Evolutionary conservation across 1,140 invertebrate genomes (phyloP), one percentile per base, ranked within the genome.

Genomic region (Battus philenor): DNA sequence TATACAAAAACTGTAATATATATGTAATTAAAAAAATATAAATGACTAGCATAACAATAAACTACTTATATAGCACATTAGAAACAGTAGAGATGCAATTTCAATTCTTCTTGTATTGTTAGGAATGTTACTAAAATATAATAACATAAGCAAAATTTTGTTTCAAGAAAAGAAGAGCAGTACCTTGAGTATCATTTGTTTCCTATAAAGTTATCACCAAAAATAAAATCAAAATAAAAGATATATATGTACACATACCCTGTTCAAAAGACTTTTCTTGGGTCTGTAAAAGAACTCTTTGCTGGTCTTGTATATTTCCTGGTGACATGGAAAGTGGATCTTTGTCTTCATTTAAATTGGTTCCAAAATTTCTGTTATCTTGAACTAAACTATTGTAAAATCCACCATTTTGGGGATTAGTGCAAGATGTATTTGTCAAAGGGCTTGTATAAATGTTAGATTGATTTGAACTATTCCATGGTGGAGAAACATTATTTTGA

Each of bases 401-500:
- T 15, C 75, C 84, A 46, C 86, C 86, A 59, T 87, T 89, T 64
- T 90, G 88, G 2, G 88, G 81, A 49, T 87, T 89, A 10, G 86
- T 54, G 79, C 56, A 63, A 26, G 72, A 59, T 26, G 69, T 62
- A 52, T 75, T 81, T 24, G 73, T 68, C 8, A 80, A 16, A 16
- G 80, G 68, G 41, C 68, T 81, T 49, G 77, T 61, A 24, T 81
- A 83, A 41, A 70, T 56, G 48, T 73, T 81, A 12, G 81, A 72
- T 43, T 72, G 69, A 53, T 76, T 83, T 68, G 85, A 53, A 82
- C 72, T 67, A 76, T 73, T 79, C 89, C 88, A 72, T 65, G 84
- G 66, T 1, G 88, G 73, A 30, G 88, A 87, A 46, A 88, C 77
- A 64, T 88, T 86, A 31, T 88, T 89, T 67, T 89, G 88, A 34